phyloP scores from a whole-genome alignment of 2,113 vertebrate species.

The Vulpes ferrilata region DNA sequence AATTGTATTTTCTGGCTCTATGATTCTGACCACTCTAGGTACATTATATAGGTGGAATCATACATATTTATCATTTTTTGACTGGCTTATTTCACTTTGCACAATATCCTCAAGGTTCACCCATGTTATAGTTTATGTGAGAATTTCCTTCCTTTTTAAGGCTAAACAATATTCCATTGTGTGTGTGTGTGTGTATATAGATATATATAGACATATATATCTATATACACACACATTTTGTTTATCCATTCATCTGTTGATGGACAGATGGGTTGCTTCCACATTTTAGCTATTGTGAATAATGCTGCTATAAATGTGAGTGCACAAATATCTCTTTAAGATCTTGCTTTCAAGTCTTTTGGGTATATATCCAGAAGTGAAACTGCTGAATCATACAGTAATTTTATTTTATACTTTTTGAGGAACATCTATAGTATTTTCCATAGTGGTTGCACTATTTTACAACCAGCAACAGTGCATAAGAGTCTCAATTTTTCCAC shows the following conservation, averaged over 20 bases:
- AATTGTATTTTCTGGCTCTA: neutral
- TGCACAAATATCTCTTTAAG: neutral
- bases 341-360: neutral
- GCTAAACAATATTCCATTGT: neutral
- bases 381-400: neutral
- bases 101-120: neutral
- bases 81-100: constrained; percentile 16
- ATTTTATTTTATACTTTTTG: neutral
- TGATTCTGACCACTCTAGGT: neutral
- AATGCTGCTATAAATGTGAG: neutral
- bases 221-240: too few species aligned
- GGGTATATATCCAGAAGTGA: neutral
- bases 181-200: too few species aligned
- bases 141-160: neutral
- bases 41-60: neutral
- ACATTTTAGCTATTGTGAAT: neutral
- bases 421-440: neutral
- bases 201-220: too few species aligned
- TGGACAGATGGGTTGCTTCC: neutral
- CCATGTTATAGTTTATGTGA: neutral
- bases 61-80: neutral
- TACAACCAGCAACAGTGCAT: neutral
- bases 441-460: neutral
- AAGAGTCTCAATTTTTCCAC: neutral
- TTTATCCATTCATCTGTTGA: neutral